Evolutionary conservation across 2,888 invertebrate genomes (phyloP).

Genomic region (Agriopis leucophaearia): DNA sequence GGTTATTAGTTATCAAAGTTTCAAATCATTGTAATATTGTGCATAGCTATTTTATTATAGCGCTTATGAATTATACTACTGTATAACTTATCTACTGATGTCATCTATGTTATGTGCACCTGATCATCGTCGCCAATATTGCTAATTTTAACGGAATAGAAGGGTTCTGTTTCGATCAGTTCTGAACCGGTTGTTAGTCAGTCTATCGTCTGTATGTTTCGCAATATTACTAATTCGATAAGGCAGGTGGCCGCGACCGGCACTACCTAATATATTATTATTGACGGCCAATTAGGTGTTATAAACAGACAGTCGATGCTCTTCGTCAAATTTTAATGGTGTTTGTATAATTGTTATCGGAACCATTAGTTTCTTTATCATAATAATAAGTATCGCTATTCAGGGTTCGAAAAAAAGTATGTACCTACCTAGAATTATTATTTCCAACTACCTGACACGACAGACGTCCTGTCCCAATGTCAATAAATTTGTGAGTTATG

Average conservation of each 20-base stretch:
- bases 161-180: slow-evolving; percentile 1
- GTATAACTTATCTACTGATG: slow-evolving; percentile 3
- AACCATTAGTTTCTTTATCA: neutral
- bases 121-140: neutral
- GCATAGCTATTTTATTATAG: slow-evolving; percentile 21
- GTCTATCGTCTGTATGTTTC: slow-evolving; percentile 42
- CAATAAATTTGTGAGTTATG: too few relatives aligned
- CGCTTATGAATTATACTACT: slow-evolving; percentile 17
- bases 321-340: slow-evolving; percentile 25
- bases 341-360: slow-evolving; percentile 12
- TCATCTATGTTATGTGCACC: slow-evolving; percentile 1
- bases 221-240: slow-evolving; percentile 47
- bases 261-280: slow-evolving; percentile 44
- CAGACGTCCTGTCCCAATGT: too few relatives aligned
- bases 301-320: slow-evolving; percentile 28
- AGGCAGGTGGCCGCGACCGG: slow-evolving; percentile 48
- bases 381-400: too few relatives aligned
- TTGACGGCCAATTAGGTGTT: slow-evolving; percentile 40
- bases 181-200: slow-evolving; percentile 42
- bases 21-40: slow-evolving; percentile 22
- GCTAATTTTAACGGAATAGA: neutral
- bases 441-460: neutral
- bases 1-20: slow-evolving; percentile 21
- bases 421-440: neutral
- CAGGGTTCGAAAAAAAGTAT: too few relatives aligned